Evolutionary conservation across 2,797 vertebrate genomes (phyloP).

Genomic region (Adrianichthys oophorus): DNA sequence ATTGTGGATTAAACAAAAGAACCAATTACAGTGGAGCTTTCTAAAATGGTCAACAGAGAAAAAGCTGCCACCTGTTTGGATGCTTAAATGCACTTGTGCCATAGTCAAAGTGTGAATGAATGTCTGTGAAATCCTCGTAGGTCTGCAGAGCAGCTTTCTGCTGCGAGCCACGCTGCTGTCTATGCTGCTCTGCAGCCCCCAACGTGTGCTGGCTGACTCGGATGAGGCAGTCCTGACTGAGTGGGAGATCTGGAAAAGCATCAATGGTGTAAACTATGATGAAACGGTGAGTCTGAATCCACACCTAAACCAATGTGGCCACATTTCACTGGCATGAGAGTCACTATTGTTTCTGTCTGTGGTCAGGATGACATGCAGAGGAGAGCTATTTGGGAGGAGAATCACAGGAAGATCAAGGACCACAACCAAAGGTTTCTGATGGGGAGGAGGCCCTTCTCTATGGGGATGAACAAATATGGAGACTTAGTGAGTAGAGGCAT

Average conservation of each 20-base stretch:
- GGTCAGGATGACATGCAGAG: constrained; percentile 68
- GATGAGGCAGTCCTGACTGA: constrained; percentile 69
- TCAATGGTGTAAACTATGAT: constrained; percentile 64
- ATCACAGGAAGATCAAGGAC: constrained; percentile 68
- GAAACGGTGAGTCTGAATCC: constrained; percentile 44
- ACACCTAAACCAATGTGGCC: background rate
- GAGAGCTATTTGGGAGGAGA: constrained; percentile 74
- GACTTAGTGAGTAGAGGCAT: constrained; percentile 67
- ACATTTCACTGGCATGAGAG: background rate
- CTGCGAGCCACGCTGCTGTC: constrained; percentile 48
- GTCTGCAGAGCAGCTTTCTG: constrained; percentile 31
- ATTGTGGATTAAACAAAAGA: background rate
- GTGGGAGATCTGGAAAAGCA: constrained; percentile 77
- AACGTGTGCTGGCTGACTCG: constrained; percentile 60
- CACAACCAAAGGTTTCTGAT: constrained; percentile 67
- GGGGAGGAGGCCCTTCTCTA: constrained; percentile 67
- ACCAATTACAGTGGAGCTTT: background rate
- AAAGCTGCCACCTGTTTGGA: background rate
- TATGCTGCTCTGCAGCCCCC: constrained; percentile 52
- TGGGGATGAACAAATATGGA: constrained; percentile 83
- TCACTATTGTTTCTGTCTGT: constrained; percentile 9
- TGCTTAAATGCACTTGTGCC: background rate
- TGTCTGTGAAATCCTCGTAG: constrained; percentile 21
- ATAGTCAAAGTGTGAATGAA: background rate
- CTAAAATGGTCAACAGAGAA: background rate